Base-by-base conservation (phyloP, 2,797 vertebrate species). In the Australoheros facetus region DNA sequence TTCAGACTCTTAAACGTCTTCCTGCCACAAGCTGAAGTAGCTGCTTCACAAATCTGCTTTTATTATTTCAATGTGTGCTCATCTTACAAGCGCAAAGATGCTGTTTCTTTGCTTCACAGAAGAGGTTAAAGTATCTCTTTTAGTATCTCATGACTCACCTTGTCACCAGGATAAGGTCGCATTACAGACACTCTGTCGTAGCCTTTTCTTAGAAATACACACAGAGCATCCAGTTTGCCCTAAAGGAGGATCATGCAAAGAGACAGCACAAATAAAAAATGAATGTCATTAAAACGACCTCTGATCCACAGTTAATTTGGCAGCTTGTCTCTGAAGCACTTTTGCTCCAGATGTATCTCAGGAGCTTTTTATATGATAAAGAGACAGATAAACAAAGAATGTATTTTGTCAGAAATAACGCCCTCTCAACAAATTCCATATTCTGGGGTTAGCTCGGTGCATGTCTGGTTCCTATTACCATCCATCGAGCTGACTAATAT, bases 191-290 rank as follows among this genome's bases (percentile, higher is more conserved):
- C 97, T 1, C 98, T 95, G 90, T 98, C 96, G 2, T 99, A 99
- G 32, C 98, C 97, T 91, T 96, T 98, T 82, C 96, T 92, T 86
- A 99, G 93, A 75, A 98, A 94, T 2, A 98, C 96, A 95, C 96
- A 98, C 72, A 99, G 91, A 16, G 98, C 98, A n/a, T 99, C 98
- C 86, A 99, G 90, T 87, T 98, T 99, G 9, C 97, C 98, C 98
- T 99, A 93, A 1, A 93, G 91, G 37, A 34, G 84, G 39, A 79
- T 2, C 1, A 78, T 39, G 2, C 17, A 6, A 6, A 13, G 26
- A 42, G 17, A 39, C 5, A 72, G 11, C 0, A 1, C 0, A 7
- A 72, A 10, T 4, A 26, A 32, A 70, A 56, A 9, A 34, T 2
- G 13, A 6, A 37, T 8, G 2, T 53, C 17, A 28, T 16, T 55